These are phyloP conservation scores for Poecile atricapillus DNA, from an alignment of 2,113 vertebrate genomes.

Conservation along the genomic window DNA sequence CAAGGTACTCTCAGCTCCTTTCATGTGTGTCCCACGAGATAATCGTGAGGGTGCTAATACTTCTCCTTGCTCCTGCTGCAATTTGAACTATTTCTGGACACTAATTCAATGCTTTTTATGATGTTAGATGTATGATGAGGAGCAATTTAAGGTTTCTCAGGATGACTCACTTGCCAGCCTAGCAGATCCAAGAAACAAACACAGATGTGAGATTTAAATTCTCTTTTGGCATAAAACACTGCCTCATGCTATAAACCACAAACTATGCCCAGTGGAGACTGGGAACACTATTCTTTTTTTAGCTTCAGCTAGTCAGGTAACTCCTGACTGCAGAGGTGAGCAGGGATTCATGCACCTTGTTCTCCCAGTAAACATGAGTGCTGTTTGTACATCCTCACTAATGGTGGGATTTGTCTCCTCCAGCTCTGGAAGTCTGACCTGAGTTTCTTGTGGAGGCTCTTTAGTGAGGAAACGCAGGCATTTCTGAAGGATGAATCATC, in stretches of 20 bases:
- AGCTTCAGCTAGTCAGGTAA: not conserved
- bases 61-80: not conserved
- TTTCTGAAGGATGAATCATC: not conserved
- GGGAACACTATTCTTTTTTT: not conserved
- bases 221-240: not conserved
- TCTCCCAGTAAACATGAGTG: not conserved
- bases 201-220: slow-evolving; percentile 48
- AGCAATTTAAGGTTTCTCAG: slow-evolving; percentile 44
- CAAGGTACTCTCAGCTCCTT: not conserved
- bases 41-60: not conserved
- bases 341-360: not conserved
- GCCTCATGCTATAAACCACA: slow-evolving; percentile 26
- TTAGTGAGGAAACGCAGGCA: not conserved
- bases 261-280: not conserved
- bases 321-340: not conserved
- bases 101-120: not conserved
- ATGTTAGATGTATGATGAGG: slow-evolving; percentile 19
- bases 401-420: not conserved
- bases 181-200: slow-evolving; percentile 43
- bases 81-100: slow-evolving; percentile 30
- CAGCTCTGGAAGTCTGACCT: not conserved
- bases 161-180: slow-evolving; percentile 24
- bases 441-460: not conserved
- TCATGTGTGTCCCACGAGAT: not conserved
- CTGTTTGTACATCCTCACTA: not conserved